Evolutionary conservation across 2,888 invertebrate species (phyloP), one percentile per base, ranked within the genome.

Genomic region (Drosophila diplacantha): DNA sequence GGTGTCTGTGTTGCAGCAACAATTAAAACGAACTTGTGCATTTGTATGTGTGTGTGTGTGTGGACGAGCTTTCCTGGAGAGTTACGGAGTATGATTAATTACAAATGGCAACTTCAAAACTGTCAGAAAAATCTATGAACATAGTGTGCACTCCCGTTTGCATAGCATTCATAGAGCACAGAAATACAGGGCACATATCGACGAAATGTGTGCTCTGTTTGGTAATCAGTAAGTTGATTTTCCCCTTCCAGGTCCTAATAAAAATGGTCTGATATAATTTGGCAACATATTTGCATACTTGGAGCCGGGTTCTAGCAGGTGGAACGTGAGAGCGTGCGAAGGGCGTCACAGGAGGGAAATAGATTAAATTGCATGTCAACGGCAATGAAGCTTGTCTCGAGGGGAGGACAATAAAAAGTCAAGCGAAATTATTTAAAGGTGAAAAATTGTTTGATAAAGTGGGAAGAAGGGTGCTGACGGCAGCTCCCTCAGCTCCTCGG

Each of bases 381-480:
- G 38, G 35, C 18, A 35, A 43, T 29, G 41, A 26, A 54, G 50
- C 34, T 20, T 31, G 35, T 29, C 50, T 52, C 52, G 41, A 37
- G 68, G 18, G 61, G 22, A 50, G 51, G 37, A 44, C 37, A 41
- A 57, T 39, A 72, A 50, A 54, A 53, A 53, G 32, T 24, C 56
- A 44, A 46, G 64, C 57, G 44, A 71, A 76, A 70, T 72, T 76
- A 66, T 66, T 79, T 74, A 74, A 74, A 74, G 79, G 74, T 74
- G 62, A 74, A 71, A 73, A 74, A 73, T 64, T 67, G 72, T 64
- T 54, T 74, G 74, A 74, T 74, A 70, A 62, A 56, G 47, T 55
- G 64, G 60, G 16, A 11, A 11, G 24, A 41, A n/a, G 9, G 14
- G 39, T 14, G 22, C n/a, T n/a, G 24, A 5, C 18, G 43, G 54